Conservation (phyloP, 1,140 invertebrate species). For the Meloidogyne chitwoodi region DNA sequence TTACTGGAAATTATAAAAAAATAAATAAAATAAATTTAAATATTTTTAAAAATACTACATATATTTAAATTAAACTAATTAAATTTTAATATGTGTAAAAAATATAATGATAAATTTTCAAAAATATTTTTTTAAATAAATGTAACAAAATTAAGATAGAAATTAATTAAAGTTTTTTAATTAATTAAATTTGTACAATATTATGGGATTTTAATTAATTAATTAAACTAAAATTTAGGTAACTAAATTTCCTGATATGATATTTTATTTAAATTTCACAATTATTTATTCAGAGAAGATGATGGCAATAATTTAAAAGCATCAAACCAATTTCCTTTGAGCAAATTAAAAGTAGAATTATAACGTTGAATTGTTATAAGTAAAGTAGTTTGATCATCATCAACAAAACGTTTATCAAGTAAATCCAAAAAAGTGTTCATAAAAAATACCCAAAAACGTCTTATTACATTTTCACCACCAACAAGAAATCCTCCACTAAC, state of each 20-base stretch:
- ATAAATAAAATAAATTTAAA: no score
- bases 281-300: not conserved
- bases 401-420: conserved; percentile 35
- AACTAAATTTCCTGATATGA: not conserved
- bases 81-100: no score
- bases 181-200: not conserved
- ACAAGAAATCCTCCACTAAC: conserved; percentile 44
- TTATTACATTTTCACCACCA: conserved; percentile 34
- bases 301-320: conserved; percentile 41
- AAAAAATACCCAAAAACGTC: conserved; percentile 39
- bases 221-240: not conserved
- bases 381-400: conserved; percentile 48
- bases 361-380: conserved; percentile 38
- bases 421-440: conserved; percentile 34
- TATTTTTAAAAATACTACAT: no score
- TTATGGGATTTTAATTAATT: not conserved
- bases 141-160: no score
- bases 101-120: no score
- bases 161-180: no score
- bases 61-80: no score
- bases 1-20: no score
- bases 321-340: conserved; percentile 46
- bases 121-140: no score
- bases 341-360: conserved; percentile 30
- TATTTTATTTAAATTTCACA: not conserved